phyloP scores from a whole-genome alignment of 1,140 invertebrate genomes.

The Heliothis virescens region DNA sequence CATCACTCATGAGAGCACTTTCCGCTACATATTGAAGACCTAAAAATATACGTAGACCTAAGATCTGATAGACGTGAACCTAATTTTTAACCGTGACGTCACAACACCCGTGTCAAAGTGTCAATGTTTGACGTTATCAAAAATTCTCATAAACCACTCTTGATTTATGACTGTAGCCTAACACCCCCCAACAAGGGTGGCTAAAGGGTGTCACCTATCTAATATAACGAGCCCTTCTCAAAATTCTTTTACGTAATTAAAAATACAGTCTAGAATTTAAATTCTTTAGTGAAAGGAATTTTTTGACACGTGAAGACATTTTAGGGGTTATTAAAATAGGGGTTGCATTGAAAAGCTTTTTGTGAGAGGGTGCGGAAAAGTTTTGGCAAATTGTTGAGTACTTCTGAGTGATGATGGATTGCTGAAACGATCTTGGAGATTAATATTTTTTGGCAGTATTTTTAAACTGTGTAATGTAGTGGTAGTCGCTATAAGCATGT shows the following conservation, averaged over 20 bases:
- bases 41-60: neutral
- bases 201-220: neutral
- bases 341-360: neutral
- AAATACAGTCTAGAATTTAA: constrained; percentile 40
- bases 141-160: constrained; percentile 30
- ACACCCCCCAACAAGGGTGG: neutral
- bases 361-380: neutral
- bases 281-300: constrained; percentile 32
- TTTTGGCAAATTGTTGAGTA: constrained; percentile 13
- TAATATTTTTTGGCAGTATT: too few relatives aligned
- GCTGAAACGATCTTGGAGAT: neutral
- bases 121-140: constrained; percentile 33
- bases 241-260: constrained; percentile 39
- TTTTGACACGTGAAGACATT: constrained; percentile 11
- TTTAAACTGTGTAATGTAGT: too few relatives aligned
- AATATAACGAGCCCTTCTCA: constrained; percentile 4
- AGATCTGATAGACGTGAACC: neutral
- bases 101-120: constrained; percentile 5
- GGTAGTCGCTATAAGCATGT: too few relatives aligned
- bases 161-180: constrained; percentile 17
- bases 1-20: too few relatives aligned
- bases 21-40: neutral
- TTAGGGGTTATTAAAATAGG: neutral
- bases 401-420: neutral
- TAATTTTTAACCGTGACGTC: constrained; percentile 18